Percentiles rank a stretch among this genome's conserved stretches.
Evolutionary conservation across 2,888 invertebrate species (phyloP).

Genomic region (Eudasyphora cyanicolor): DNA sequence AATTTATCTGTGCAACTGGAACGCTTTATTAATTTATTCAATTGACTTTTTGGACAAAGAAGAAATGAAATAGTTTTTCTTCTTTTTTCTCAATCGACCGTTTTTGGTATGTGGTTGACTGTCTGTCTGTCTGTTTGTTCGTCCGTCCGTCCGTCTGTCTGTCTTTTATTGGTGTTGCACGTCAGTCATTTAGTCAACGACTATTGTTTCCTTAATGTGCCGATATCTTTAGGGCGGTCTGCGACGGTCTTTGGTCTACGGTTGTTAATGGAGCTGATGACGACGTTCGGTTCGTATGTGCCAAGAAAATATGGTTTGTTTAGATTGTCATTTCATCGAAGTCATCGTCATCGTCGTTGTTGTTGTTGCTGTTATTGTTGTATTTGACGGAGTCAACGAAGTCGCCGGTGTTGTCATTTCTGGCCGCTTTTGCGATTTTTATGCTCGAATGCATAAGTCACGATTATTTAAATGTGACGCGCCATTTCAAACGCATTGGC

Average conservation of each 20-base stretch:
- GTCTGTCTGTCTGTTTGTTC: neutral
- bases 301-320: neutral
- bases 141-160: conserved; percentile 11
- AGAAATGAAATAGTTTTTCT: too few species aligned
- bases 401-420: conserved; percentile 28
- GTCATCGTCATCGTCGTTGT: neutral
- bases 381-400: too few species aligned
- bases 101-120: conserved; percentile 30
- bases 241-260: too few species aligned
- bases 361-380: conserved; percentile 38
- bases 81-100: too few species aligned
- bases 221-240: neutral
- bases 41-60: neutral
- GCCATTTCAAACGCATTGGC: conserved; percentile 65
- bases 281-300: conserved; percentile 13
- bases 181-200: conserved; percentile 21
- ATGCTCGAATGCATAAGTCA: conserved; percentile 68
- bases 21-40: conserved; percentile 2
- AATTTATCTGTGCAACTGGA: neutral
- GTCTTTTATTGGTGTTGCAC: conserved; percentile 17
- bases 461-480: conserved; percentile 67
- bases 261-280: too few species aligned
- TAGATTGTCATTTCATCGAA: conserved; percentile 27
- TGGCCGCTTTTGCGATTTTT: conserved; percentile 59
- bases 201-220: conserved; percentile 31